Base-by-base conservation (phyloP, 2,797 vertebrate species). In the Megalops cyprinoides region DNA sequence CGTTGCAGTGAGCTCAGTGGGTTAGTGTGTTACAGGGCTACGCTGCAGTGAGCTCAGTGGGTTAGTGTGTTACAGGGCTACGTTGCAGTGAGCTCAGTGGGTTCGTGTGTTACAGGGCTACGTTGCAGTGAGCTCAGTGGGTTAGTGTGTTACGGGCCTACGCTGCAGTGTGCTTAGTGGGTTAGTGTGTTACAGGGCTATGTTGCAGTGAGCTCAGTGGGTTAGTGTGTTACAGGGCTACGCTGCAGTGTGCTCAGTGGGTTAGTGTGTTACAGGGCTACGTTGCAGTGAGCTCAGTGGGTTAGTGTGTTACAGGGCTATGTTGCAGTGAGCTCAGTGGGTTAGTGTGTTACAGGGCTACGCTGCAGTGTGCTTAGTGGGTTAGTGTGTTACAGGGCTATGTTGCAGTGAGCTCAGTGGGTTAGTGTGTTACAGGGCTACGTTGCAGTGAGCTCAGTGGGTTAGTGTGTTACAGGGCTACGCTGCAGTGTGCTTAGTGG, bases 61-160 rank as follows among this genome's bases (percentile, higher is more conserved):
- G n/a, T n/a, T n/a, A n/a, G n/a, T n/a, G n/a, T n/a, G n/a, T n/a
- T n/a, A n/a, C n/a, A n/a, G n/a, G n/a, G n/a, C n/a, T n/a, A n/a
- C n/a, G n/a, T n/a, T n/a, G n/a, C n/a, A n/a, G n/a, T n/a, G n/a
- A n/a, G n/a, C n/a, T n/a, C n/a, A n/a, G n/a, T n/a, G n/a, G n/a
- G n/a, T n/a, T n/a, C n/a, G n/a, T n/a, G n/a, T n/a, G n/a, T n/a
- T n/a, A n/a, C n/a, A n/a, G n/a, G n/a, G n/a, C n/a, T n/a, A n/a
- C n/a, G n/a, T n/a, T n/a, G n/a, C n/a, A n/a, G n/a, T 65, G n/a
- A n/a, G 85, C 79, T 84, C 85, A 83, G 79, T 84, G 83, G 85
- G 84, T 86, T 83, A 85, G 83, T 82, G 53, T 12, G 53, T 56
- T 56, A 14, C n/a, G n/a, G n/a, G n/a, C n/a, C n/a, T n/a, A n/a